Base-by-base conservation (phyloP, 2,113 vertebrate species). In the Phylloscopus trochiloides region DNA sequence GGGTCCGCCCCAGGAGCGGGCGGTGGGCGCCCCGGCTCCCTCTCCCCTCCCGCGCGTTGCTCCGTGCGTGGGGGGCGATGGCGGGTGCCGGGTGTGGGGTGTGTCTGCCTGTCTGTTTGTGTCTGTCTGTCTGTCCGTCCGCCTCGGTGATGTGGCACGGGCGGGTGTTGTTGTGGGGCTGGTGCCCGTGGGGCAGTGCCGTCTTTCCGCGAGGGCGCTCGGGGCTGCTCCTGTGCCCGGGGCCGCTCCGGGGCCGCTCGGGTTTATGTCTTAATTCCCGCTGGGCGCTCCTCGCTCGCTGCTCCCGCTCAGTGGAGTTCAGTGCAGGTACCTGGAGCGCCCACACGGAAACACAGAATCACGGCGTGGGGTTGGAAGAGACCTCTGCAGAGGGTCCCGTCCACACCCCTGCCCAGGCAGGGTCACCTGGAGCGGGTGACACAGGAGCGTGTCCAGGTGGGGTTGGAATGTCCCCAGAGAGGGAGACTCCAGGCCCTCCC, bases 141-240 rank as follows among this genome's bases (percentile, higher is more conserved):
- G 31, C 17, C 77, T 12, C 36, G 47, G 36, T 21, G 80, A 5
- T 45, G 76, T n/a, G 62, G 72, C 72, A 21, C 9, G 62, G 54
- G 38, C 31, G 12, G 48, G 12, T 16, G 58, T 15, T 57, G 42
- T 19, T 31, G 50, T 12, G 75, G 50, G 57, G 65, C 52, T 18
- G 62, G 45, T 45, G 72, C 45, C 83, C 52, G 31, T 31, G 43
- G 8, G 45, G 32, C 72, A 1, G 28, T 16, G 73, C 57, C 48
- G 24, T 4, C 11, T 26, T 17, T 21, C 55, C 5, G 38, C 3
- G 32, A 11, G 68, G 54, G 54, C 26, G 2, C 48, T 8, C 5
- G 11, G 38, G 10, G 6, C 48, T 1, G 0, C 4, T 4, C 7
- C 0, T 0, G 68, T 28, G 59, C 45, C 58, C 63, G 2, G 1